Conservation (phyloP, 23 tunicate genomes). For the Corella eumyota region DNA sequence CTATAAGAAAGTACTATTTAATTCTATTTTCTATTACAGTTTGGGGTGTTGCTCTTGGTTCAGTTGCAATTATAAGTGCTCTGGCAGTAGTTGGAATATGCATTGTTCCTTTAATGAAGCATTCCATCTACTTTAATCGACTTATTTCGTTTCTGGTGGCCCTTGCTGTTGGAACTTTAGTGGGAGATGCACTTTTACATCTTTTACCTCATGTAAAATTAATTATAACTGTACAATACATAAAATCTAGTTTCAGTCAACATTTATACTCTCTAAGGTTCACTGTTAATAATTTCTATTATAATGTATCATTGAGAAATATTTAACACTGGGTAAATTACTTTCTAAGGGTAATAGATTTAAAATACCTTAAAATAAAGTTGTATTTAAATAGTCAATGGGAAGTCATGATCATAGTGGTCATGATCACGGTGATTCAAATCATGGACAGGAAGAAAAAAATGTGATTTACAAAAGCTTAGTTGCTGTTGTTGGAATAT, state of each 20-base stretch:
- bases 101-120: slow-evolving; percentile 53
- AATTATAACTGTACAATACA: neutral
- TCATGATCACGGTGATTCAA: slow-evolving; percentile 29
- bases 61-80: slow-evolving; percentile 60
- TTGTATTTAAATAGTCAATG: slow-evolving; percentile 28
- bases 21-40: slow-evolving; percentile 23
- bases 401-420: slow-evolving; percentile 51
- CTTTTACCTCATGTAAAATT: slow-evolving; percentile 78
- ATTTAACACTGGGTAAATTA: too few species aligned
- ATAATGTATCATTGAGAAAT: too few species aligned
- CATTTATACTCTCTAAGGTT: too few species aligned
- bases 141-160: slow-evolving; percentile 70
- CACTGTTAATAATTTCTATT: too few species aligned
- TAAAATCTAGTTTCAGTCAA: too few species aligned
- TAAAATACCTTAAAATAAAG: too few species aligned
- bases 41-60: slow-evolving; percentile 67
- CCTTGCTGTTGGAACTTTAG: slow-evolving; percentile 83
- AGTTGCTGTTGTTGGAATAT: slow-evolving; percentile 65
- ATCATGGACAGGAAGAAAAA: slow-evolving; percentile 21
- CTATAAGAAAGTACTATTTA: too few species aligned
- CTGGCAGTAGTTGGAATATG: slow-evolving; percentile 60
- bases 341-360: too few species aligned
- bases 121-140: slow-evolving; percentile 25
- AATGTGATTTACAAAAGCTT: slow-evolving; percentile 41
- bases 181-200: slow-evolving; percentile 87